Base-by-base conservation (phyloP, 2,888 invertebrate genomes). In the Anorthoa munda region DNA sequence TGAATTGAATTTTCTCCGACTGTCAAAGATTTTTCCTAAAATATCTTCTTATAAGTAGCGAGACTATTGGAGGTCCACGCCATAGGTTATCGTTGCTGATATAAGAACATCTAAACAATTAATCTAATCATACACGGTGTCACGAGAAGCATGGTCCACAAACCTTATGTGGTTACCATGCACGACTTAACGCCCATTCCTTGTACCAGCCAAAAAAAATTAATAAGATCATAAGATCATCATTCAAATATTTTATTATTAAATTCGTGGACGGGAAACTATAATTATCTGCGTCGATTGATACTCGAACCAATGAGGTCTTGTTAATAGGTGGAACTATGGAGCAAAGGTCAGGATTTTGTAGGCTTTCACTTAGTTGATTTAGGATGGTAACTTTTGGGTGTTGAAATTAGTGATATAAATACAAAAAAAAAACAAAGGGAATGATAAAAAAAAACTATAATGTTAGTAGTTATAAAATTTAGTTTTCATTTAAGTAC, bases 281-380 rank as follows among this genome's bases (percentile, higher is more conserved):
- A 81, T 86, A 84, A 87, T 86, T 86, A 86, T 82, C 53, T 58
- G 53, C 75, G 68, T 69, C 76, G 76, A 86, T 86, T 87, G 81
- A 86, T 86, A 86, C 72, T 78, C 55, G 64, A 59, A 55, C 56
- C 77, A 77, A 75, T 79, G 72, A 81, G 77, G 50, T 75, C 58
- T 87, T 83, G 81, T 86, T 87, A 83, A 85, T 81, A 79, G 69
- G 69, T 67, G 63, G 72, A 55, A 63, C 67, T 68, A 68, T 58
- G 73, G 79, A 66, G 64, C 67, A 79, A 39, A 83, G 79, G 76
- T 87, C 76, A 76, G 15, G 56, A 65, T 11, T 60, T 56, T 31
- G 45, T 66, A 55, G 46, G 72, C 84, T 86, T 84, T 84, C 84
- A 75, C 82, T 69, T 11, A 51, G 26, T 50, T 75, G 56, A 77